Conservation (phyloP, 2,888 invertebrate genomes). For the Apeira syringaria region DNA sequence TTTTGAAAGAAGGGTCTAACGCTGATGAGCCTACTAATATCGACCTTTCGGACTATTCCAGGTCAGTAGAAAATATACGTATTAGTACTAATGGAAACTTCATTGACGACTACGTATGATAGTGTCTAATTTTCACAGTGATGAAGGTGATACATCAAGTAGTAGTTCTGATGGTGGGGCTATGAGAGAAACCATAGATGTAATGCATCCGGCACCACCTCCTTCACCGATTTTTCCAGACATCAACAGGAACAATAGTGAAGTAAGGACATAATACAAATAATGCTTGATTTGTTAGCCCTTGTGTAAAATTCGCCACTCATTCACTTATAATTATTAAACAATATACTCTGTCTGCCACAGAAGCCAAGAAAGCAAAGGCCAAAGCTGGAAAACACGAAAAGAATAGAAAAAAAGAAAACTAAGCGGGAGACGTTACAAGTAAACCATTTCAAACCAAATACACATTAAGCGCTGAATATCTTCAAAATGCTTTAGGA, state of each 20-base stretch:
- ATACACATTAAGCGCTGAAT: too few species aligned
- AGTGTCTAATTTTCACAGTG: slow-evolving; percentile 72
- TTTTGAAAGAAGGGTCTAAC: slow-evolving; percentile 92
- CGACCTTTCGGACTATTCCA: slow-evolving; percentile 93
- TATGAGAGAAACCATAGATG: slow-evolving; percentile 78
- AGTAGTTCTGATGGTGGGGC: slow-evolving; percentile 87
- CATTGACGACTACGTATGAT: background rate
- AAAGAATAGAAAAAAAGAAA: slow-evolving; percentile 70
- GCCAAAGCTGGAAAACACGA: slow-evolving; percentile 70
- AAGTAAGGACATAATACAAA: slow-evolving; percentile 41
- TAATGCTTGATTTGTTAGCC: too few species aligned
- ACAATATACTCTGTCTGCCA: background rate
- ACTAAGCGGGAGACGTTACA: slow-evolving; percentile 83
- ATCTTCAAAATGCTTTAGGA: too few species aligned
- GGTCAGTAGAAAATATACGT: slow-evolving; percentile 70
- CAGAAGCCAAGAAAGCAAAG: slow-evolving; percentile 65
- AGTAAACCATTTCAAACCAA: slow-evolving; percentile 48
- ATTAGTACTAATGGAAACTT: background rate
- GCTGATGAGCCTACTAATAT: slow-evolving; percentile 95
- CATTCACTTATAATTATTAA: too few species aligned
- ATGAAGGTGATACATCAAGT: slow-evolving; percentile 90
- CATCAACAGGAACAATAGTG: slow-evolving; percentile 54
- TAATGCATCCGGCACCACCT: slow-evolving; percentile 85
- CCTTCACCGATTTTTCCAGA: slow-evolving; percentile 86
- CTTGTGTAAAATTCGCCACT: too few species aligned